These are phyloP conservation scores for Lophius americanus DNA, from an alignment of 2,797 vertebrate species.

Conservation along the genomic window DNA sequence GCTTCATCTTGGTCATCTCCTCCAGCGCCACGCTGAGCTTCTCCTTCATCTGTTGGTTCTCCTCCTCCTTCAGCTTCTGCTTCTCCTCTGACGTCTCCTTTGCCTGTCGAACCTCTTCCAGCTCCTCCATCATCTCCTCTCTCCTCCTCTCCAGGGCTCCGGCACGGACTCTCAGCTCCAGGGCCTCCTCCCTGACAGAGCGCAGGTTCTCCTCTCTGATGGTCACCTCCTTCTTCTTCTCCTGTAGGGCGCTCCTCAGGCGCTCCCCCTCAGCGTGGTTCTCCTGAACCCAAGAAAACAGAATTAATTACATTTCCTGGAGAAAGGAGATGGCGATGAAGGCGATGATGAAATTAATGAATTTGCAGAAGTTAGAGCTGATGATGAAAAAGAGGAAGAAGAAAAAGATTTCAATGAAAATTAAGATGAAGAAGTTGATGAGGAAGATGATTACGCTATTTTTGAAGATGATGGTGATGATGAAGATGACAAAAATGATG, in stretches of 20 bases:
- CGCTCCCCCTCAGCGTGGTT: constrained; percentile 69
- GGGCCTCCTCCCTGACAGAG: constrained; percentile 56
- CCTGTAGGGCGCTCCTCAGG: constrained; percentile 57
- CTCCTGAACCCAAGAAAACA: constrained; percentile 32
- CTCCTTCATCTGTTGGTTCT: constrained; percentile 63
- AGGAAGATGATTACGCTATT: too few species aligned
- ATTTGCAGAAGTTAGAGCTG: too few species aligned
- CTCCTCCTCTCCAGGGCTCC: constrained; percentile 24
- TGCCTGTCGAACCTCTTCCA: neutral
- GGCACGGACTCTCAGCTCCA: constrained; percentile 46
- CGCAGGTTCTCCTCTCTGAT: too few species aligned
- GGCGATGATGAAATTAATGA: too few species aligned
- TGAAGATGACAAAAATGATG: too few species aligned
- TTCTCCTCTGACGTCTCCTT: neutral
- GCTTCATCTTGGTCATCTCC: constrained; percentile 69
- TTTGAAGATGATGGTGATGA: too few species aligned
- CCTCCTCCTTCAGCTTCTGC: constrained; percentile 43
- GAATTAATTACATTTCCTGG: neutral
- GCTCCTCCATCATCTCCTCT: too few species aligned
- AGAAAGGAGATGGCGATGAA: too few species aligned
- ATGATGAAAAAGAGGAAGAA: too few species aligned
- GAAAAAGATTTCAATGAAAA: too few species aligned
- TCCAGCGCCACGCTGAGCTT: constrained; percentile 59
- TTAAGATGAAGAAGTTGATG: too few species aligned
- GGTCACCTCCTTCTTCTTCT: constrained; percentile 51